phyloP scores from a whole-genome alignment of 1,140 invertebrate genomes.

The Drosophila ironensis region DNA sequence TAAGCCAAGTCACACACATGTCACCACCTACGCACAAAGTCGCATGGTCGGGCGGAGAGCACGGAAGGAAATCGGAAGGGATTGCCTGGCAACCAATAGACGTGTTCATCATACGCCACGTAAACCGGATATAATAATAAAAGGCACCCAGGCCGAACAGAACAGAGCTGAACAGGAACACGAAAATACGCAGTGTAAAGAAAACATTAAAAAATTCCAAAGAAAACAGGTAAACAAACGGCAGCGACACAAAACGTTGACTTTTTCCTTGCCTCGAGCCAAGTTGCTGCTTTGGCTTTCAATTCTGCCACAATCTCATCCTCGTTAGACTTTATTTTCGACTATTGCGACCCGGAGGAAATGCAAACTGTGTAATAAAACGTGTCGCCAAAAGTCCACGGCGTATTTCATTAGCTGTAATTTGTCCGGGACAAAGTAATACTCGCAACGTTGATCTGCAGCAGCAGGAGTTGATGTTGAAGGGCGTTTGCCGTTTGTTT shows the following conservation, averaged over 20 bases:
- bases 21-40: constrained; percentile 2
- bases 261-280: constrained; percentile 3
- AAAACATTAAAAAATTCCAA: constrained; percentile 68
- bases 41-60: not conserved
- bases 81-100: constrained; percentile 61
- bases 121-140: constrained; percentile 76
- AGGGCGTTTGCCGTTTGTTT: constrained; percentile 27
- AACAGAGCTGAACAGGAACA: constrained; percentile 15
- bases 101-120: constrained; percentile 68
- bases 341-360: constrained; percentile 16
- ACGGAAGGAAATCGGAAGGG: not conserved
- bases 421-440: constrained; percentile 42
- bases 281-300: not conserved
- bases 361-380: constrained; percentile 62
- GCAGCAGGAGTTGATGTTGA: constrained; percentile 42
- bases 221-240: constrained; percentile 55
- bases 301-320: not conserved
- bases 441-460: constrained; percentile 40
- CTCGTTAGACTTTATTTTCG: constrained; percentile 32
- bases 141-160: constrained; percentile 26
- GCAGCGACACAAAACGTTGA: constrained; percentile 14
- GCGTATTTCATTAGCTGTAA: constrained; percentile 54
- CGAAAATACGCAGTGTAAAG: constrained; percentile 19
- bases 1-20: constrained; percentile 36
- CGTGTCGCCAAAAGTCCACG: constrained; percentile 45